A percentile compares a stretch with the other conserved stretches of the same genome.
Conservation (phyloP, 2,113 vertebrate species). For the Stigmatopora argus region DNA sequence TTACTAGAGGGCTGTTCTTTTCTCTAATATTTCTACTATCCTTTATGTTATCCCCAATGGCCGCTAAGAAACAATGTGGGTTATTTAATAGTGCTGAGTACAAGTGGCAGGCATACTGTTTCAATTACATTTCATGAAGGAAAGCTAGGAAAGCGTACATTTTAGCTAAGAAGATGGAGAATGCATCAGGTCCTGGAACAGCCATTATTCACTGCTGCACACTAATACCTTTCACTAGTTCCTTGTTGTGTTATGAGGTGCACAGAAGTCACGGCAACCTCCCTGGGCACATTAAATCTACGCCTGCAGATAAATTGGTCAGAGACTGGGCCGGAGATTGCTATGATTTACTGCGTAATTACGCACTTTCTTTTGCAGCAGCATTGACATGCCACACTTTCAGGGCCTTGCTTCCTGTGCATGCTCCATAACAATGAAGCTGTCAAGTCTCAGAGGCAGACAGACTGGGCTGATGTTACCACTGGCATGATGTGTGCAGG, state of each 20-base stretch:
- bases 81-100: slow-evolving; percentile 56
- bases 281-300: slow-evolving; percentile 49
- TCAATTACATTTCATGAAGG: slow-evolving; percentile 50
- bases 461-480: slow-evolving; percentile 60
- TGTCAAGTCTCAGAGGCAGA: slow-evolving; percentile 50
- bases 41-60: slow-evolving; percentile 44
- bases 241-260: slow-evolving; percentile 35
- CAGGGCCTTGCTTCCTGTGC: slow-evolving; percentile 33
- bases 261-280: slow-evolving; percentile 50
- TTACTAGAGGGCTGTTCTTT: slow-evolving; percentile 52
- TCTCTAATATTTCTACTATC: slow-evolving; percentile 59
- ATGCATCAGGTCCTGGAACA: slow-evolving; percentile 1
- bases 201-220: slow-evolving; percentile 31
- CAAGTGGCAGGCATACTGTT: slow-evolving; percentile 50
- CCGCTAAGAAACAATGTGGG: slow-evolving; percentile 45
- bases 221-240: slow-evolving; percentile 13
- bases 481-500: slow-evolving; percentile 54
- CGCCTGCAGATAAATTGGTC: slow-evolving; percentile 54
- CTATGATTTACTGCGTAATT: slow-evolving; percentile 63
- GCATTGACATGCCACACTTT: slow-evolving; percentile 47
- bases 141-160: slow-evolving; percentile 46
- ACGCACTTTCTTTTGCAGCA: slow-evolving; percentile 38
- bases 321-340: slow-evolving; percentile 52
- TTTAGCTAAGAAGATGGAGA: slow-evolving; percentile 44
- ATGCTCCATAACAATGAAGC: slow-evolving; percentile 59